phyloP scores from a whole-genome alignment of 64 coral and sea anemone genomes.

The Actinia tenebrosa region DNA sequence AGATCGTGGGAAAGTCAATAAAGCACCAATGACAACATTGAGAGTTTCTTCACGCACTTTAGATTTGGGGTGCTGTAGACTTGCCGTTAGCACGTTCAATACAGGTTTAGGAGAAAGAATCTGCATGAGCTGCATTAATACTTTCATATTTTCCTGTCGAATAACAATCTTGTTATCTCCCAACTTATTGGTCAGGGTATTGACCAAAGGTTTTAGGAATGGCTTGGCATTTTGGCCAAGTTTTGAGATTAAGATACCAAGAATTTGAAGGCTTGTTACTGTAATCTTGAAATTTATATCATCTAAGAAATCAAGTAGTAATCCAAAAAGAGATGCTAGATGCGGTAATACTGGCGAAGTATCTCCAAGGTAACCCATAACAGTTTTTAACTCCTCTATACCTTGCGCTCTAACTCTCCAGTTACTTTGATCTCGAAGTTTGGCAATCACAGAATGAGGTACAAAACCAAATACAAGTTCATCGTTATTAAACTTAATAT shows the following conservation, averaged over 20 bases:
- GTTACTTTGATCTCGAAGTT: slow-evolving; percentile 87
- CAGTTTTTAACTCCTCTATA: slow-evolving; percentile 90
- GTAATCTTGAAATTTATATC: slow-evolving; percentile 96
- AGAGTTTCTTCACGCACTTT: slow-evolving; percentile 93
- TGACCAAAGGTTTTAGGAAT: slow-evolving; percentile 74
- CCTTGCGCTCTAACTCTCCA: slow-evolving; percentile 83
- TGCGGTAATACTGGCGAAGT: slow-evolving; percentile 54
- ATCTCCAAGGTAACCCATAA: slow-evolving; percentile 70
- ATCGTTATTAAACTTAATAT: slow-evolving; percentile 40
- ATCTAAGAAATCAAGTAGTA: slow-evolving; percentile 78
- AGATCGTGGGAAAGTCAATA: slow-evolving; percentile 94
- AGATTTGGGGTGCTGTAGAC: slow-evolving; percentile 90
- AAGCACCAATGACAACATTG: slow-evolving; percentile 90
- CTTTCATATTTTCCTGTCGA: slow-evolving; percentile 97
- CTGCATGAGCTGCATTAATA: slow-evolving; percentile 97
- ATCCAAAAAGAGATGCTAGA: slow-evolving; percentile 73
- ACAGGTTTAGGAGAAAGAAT: slow-evolving; percentile 79
- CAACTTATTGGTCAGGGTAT: slow-evolving; percentile 75
- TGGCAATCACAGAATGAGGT: slow-evolving; percentile 59
- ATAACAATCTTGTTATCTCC: slow-evolving; percentile 99
- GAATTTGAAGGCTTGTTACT: slow-evolving; percentile 90
- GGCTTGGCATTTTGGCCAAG: slow-evolving; percentile 67
- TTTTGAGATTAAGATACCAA: slow-evolving; percentile 79
- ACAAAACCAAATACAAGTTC: slow-evolving; percentile 70
- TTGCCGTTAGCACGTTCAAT: slow-evolving; percentile 69